Conservation (phyloP, 2,888 invertebrate species). For the Lottia gigantea region DNA sequence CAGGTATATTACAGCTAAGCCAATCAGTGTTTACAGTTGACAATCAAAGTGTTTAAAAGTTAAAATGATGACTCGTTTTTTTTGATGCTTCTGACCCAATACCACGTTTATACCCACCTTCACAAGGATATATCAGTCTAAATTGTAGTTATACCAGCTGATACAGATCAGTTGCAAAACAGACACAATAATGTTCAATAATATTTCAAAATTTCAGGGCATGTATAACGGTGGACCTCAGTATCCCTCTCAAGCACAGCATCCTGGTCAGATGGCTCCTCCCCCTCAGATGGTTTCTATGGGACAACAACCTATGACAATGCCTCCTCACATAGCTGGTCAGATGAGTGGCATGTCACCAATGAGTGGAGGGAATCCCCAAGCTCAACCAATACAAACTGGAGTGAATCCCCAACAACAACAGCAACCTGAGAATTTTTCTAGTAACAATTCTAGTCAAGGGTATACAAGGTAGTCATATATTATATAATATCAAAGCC, state of each 20-base stretch:
- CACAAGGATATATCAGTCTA: too few species aligned
- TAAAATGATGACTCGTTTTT: too few species aligned
- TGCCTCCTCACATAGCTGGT: constrained; percentile 1
- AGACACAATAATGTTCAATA: too few species aligned
- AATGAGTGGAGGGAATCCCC: background rate
- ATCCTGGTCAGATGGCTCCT: too few species aligned
- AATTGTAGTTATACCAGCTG: too few species aligned
- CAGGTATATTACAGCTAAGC: too few species aligned
- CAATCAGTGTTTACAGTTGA: too few species aligned
- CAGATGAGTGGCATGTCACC: constrained; percentile 1
- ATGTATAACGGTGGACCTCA: constrained; percentile 1
- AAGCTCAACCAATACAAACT: background rate
- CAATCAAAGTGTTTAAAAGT: too few species aligned
- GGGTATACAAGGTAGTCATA: background rate
- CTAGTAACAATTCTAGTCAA: background rate
- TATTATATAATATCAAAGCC: background rate
- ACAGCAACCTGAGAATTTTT: background rate
- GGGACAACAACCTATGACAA: background rate
- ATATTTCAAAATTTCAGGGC: background rate
- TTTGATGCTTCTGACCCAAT: too few species aligned
- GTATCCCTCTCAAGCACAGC: background rate
- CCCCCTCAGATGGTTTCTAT: background rate
- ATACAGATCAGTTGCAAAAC: too few species aligned
- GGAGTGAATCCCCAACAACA: background rate
- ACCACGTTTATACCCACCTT: too few species aligned